Evolutionary conservation across 2,113 vertebrate genomes (phyloP).

Genomic region (Gymnobelideus leadbeateri): DNA sequence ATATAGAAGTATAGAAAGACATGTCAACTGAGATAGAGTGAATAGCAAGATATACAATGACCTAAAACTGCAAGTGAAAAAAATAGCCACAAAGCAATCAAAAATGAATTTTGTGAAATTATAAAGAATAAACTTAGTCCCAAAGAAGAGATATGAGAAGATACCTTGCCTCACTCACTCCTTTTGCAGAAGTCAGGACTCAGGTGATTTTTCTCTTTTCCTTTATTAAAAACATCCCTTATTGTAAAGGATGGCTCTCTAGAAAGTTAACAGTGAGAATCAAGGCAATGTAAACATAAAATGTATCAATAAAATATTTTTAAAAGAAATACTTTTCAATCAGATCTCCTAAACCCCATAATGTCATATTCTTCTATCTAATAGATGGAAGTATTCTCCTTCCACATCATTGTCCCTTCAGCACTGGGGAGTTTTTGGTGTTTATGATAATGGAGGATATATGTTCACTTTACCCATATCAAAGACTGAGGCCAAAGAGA

Average conservation of each 20-base stretch:
- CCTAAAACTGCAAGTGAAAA: background rate
- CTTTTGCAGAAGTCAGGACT: background rate
- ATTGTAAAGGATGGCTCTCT: background rate
- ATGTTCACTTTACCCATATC: slow-evolving; percentile 80
- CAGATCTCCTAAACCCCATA: slow-evolving; percentile 23
- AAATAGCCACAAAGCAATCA: background rate
- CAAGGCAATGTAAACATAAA: background rate
- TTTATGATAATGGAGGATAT: slow-evolving; percentile 78
- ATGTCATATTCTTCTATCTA: slow-evolving; percentile 59
- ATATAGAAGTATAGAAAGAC: background rate
- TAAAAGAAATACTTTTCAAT: slow-evolving; percentile 26
- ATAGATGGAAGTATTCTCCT: slow-evolving; percentile 77
- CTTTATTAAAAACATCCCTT: background rate
- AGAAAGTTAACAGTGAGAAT: background rate
- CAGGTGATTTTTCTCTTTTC: background rate
- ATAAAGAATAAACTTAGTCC: background rate
- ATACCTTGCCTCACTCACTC: background rate
- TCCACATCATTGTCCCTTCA: background rate
- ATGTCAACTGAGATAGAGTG: background rate
- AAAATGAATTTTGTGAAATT: background rate
- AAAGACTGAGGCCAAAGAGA: slow-evolving; percentile 72
- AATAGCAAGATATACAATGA: background rate
- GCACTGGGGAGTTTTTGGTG: slow-evolving; percentile 80
- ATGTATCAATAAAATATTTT: background rate
- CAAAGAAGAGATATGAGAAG: background rate